These are phyloP conservation scores for Chaenodraco wilsoni DNA, from an alignment of 2,797 vertebrate genomes.

Conservation along the genomic window DNA sequence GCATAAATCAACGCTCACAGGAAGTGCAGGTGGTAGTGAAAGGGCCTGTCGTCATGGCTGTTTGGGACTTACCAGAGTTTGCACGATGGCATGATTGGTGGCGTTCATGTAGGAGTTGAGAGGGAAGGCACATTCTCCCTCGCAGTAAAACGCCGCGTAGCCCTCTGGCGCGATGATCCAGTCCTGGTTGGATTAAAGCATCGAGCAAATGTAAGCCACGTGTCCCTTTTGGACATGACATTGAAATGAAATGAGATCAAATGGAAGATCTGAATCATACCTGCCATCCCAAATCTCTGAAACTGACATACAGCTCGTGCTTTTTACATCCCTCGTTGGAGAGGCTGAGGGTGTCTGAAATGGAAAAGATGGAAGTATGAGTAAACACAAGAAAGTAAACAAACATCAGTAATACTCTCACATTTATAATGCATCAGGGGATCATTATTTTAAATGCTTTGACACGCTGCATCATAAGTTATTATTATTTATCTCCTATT, in stretches of 20 bases:
- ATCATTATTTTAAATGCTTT: too few relatives aligned
- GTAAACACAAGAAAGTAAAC: not conserved
- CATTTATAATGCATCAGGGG: too few relatives aligned
- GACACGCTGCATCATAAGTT: too few relatives aligned
- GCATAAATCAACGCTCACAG: constrained; percentile 12
- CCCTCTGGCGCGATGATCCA: constrained; percentile 99
- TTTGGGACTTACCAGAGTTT: constrained; percentile 91
- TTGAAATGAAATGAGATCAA: not conserved
- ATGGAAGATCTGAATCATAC: constrained; percentile 71
- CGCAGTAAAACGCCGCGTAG: constrained; percentile 97
- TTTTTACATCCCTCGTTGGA: constrained; percentile 96
- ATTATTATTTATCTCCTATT: too few relatives aligned
- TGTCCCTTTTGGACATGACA: not conserved
- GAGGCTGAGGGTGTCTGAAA: constrained; percentile 89
- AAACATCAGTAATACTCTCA: too few relatives aligned
- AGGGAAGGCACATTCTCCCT: constrained; percentile 97
- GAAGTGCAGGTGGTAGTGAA: constrained; percentile 7
- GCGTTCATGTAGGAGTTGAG: constrained; percentile 99
- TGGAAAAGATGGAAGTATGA: constrained; percentile 19
- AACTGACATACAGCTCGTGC: constrained; percentile 97
- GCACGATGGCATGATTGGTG: constrained; percentile 98
- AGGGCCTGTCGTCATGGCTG: not conserved
- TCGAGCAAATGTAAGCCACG: not conserved
- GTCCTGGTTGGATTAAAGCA: constrained; percentile 83
- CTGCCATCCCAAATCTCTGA: constrained; percentile 99